Conservation (phyloP, 2,797 vertebrate genomes). For the Helostoma temminkii region DNA sequence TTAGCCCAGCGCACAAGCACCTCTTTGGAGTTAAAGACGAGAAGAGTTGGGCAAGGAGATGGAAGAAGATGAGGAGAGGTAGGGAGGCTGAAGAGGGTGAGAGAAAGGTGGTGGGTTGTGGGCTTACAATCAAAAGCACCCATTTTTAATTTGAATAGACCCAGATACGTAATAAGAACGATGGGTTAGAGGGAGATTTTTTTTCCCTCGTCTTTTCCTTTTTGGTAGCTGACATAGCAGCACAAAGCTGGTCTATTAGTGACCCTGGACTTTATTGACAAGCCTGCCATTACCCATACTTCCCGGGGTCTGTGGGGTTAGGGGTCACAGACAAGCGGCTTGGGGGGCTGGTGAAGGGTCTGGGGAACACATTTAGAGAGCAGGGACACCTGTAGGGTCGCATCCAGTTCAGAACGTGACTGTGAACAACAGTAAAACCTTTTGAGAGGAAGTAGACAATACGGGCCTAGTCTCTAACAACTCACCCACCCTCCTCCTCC, state of each 20-base stretch:
- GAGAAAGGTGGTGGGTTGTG: slow-evolving; percentile 58
- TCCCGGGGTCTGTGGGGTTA: slow-evolving; percentile 85
- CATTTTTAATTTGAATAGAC: slow-evolving; percentile 80
- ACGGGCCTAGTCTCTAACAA: slow-evolving; percentile 54
- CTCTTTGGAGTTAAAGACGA: slow-evolving; percentile 87
- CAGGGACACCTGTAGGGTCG: slow-evolving; percentile 92
- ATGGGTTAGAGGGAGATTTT: slow-evolving; percentile 55
- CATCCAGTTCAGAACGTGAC: slow-evolving; percentile 86
- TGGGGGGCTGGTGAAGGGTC: slow-evolving; percentile 87
- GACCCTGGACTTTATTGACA: slow-evolving; percentile 92
- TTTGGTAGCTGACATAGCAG: slow-evolving; percentile 85
- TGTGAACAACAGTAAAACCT: slow-evolving; percentile 77
- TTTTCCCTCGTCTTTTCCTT: slow-evolving; percentile 69
- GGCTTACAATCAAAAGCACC: slow-evolving; percentile 91
- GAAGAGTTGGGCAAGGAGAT: slow-evolving; percentile 68
- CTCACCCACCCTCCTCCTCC: slow-evolving; percentile 29
- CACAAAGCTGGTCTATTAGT: slow-evolving; percentile 95
- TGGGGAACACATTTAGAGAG: slow-evolving; percentile 90
- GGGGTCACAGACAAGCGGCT: slow-evolving; percentile 80
- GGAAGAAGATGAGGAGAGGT: slow-evolving; percentile 71
- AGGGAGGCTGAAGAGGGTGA: slow-evolving; percentile 40
- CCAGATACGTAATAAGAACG: slow-evolving; percentile 59
- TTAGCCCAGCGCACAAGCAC: slow-evolving; percentile 90
- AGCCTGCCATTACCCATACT: slow-evolving; percentile 89
- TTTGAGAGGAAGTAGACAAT: slow-evolving; percentile 76